phyloP scores from a whole-genome alignment of 2,797 vertebrate genomes.

The Steatocranus sp. region DNA sequence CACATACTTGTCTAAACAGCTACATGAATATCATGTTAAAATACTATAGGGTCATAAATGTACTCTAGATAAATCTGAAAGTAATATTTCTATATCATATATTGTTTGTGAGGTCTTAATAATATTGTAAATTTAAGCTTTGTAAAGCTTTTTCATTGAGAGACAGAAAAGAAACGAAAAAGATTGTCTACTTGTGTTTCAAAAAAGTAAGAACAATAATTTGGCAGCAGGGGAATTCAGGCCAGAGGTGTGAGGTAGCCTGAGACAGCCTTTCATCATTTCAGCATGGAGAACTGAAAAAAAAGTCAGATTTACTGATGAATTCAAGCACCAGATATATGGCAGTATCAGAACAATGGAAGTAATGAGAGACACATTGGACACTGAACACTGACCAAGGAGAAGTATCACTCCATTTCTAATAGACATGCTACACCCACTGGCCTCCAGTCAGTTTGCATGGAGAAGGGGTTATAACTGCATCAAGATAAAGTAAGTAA shows the following conservation, averaged over 20 bases:
- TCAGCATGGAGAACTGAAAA: not conserved
- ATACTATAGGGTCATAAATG: not conserved
- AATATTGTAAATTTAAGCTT: not conserved
- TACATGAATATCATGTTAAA: not conserved
- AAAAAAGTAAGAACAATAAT: not conserved
- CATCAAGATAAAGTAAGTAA: not conserved
- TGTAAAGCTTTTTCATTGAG: not conserved
- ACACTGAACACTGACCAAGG: not conserved
- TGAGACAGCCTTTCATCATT: not conserved
- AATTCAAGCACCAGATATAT: not conserved
- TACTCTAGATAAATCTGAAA: not conserved
- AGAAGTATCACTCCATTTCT: not conserved
- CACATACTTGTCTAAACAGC: not conserved
- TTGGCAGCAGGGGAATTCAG: not conserved
- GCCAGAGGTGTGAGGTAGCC: not conserved
- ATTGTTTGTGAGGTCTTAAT: not conserved
- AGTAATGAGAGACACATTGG: not conserved
- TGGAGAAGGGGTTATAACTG: not conserved
- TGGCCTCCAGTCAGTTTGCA: not conserved
- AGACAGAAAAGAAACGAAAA: not conserved
- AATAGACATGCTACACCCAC: not conserved
- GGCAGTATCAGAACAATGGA: not conserved
- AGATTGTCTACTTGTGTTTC: not conserved
- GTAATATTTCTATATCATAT: not conserved
- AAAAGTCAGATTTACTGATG: not conserved